These are phyloP conservation scores for Himalopsyche anomala DNA, from an alignment of 2,888 invertebrate species.

Conservation along the genomic window DNA sequence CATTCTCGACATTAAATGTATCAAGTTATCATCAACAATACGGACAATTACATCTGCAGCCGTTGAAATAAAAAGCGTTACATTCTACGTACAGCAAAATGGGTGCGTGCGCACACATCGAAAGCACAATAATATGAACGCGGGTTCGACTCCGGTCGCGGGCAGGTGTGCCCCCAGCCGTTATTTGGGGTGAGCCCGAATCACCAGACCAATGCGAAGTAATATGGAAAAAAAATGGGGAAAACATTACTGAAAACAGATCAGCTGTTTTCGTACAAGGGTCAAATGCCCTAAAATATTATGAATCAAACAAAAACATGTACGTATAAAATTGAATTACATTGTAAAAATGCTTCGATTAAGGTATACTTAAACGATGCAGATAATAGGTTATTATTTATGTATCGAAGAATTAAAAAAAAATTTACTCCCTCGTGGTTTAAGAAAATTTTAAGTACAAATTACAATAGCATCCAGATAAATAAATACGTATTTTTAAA, in stretches of 20 bases:
- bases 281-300: constrained; percentile 13
- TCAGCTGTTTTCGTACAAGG: constrained; percentile 12
- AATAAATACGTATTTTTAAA: no score
- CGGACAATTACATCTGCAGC: background rate
- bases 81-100: constrained; percentile 6
- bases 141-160: constrained; percentile 31
- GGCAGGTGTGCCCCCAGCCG: constrained; percentile 32
- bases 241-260: constrained; percentile 25
- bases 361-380: no score
- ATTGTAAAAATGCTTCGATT: no score
- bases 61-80: constrained; percentile 39
- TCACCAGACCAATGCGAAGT: constrained; percentile 8
- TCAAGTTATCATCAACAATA: background rate
- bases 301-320: background rate
- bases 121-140: background rate
- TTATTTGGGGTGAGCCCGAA: constrained; percentile 18
- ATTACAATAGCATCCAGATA: no score
- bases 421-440: no score
- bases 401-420: no score
- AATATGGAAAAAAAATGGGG: constrained; percentile 18
- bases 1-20: no score
- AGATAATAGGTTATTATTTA: no score
- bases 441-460: no score
- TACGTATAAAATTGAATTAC: no score
- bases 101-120: constrained; percentile 18